Conservation (phyloP, 2,797 vertebrate species). For the Hydrocynus forskahlii region DNA sequence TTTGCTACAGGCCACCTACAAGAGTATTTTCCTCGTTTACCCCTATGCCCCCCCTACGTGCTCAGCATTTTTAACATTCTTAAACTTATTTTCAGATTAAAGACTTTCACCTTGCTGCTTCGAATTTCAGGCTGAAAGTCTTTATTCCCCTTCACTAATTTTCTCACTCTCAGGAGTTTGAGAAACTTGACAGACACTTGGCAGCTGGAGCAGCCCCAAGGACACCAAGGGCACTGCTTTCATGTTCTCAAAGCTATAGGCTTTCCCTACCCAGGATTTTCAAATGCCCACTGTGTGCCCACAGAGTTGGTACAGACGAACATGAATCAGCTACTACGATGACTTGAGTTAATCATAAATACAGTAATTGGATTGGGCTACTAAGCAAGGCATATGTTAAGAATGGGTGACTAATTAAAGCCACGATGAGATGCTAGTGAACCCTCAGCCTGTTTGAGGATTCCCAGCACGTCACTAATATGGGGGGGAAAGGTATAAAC, state of each 20-base stretch:
- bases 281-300: slow-evolving; percentile 17
- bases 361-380: slow-evolving; percentile 53
- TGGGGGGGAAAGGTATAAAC: slow-evolving; percentile 58
- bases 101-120: slow-evolving; percentile 20
- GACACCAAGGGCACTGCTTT: slow-evolving; percentile 53
- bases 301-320: slow-evolving; percentile 9
- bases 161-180: slow-evolving; percentile 42
- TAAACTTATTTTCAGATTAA: slow-evolving; percentile 36
- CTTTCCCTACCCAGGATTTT: slow-evolving; percentile 37
- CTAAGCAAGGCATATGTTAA: slow-evolving; percentile 56
- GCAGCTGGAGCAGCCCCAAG: slow-evolving; percentile 50
- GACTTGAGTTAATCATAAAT: slow-evolving; percentile 54
- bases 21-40: slow-evolving; percentile 26
- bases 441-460: slow-evolving; percentile 56
- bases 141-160: slow-evolving; percentile 47
- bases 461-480: slow-evolving; percentile 62
- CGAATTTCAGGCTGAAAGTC: slow-evolving; percentile 41
- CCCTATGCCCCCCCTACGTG: neutral
- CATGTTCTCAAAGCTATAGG: slow-evolving; percentile 33
- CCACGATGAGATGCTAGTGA: slow-evolving; percentile 46
- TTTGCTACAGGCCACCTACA: slow-evolving; percentile 43
- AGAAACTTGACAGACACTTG: slow-evolving; percentile 52
- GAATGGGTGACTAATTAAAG: slow-evolving; percentile 61
- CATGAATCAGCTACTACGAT: slow-evolving; percentile 39
- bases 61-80: neutral